Conservation (phyloP, 64 coral and sea anemone species). For the Pocillopora damicornis region DNA sequence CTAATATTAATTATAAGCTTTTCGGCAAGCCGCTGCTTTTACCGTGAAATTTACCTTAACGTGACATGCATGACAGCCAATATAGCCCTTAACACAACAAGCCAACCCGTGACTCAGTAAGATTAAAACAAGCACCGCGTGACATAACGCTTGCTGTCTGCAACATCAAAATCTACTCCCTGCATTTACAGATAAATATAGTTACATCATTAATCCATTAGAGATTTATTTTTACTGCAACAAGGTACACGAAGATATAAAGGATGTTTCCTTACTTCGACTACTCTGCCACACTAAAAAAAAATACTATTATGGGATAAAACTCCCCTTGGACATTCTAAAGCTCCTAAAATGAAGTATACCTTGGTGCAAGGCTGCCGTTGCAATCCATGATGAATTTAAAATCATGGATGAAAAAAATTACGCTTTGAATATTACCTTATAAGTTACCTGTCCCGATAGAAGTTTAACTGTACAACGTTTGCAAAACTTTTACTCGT, state of each 20-base stretch:
- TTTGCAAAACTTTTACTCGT: background rate
- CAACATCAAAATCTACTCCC: background rate
- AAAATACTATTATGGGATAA: too few relatives aligned
- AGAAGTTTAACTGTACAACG: conserved; percentile 24
- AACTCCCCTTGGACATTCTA: too few relatives aligned
- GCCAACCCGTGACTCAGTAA: background rate
- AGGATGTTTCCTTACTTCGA: too few relatives aligned
- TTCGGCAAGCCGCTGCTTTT: background rate
- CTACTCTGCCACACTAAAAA: too few relatives aligned
- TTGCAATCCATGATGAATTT: background rate
- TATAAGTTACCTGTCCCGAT: background rate
- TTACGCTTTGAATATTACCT: background rate
- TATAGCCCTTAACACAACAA: background rate
- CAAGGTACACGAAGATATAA: background rate
- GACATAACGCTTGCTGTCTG: background rate
- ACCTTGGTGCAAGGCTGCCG: background rate
- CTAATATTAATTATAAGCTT: background rate
- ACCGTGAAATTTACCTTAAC: background rate
- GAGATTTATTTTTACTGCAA: background rate
- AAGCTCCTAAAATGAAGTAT: background rate
- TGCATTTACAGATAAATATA: conserved; percentile 14
- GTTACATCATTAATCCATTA: conserved; percentile 7
- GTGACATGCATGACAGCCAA: background rate
- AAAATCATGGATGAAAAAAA: background rate
- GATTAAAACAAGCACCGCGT: background rate